These are phyloP conservation scores for Channa argus DNA, from an alignment of 2,113 vertebrate genomes.

Conservation along the genomic window DNA sequence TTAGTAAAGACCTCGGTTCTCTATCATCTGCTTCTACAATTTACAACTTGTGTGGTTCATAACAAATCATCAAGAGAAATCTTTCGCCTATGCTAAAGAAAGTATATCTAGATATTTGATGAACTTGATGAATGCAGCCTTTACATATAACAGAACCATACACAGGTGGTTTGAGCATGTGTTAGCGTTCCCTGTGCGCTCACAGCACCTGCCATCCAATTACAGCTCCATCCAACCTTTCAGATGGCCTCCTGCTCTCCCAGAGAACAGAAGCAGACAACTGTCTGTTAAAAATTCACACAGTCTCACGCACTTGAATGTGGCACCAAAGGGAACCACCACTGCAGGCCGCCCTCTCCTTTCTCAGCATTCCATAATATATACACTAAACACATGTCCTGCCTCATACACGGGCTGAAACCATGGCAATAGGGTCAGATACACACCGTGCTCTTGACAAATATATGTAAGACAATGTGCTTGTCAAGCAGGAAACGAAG, in stretches of 20 bases:
- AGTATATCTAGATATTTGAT: background rate
- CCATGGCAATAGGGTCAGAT: slow-evolving; percentile 76
- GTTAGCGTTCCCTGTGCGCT: slow-evolving; percentile 22
- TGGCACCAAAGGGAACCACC: slow-evolving; percentile 58
- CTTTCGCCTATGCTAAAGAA: background rate
- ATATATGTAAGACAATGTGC: slow-evolving; percentile 71
- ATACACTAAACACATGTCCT: slow-evolving; percentile 73
- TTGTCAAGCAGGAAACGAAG: slow-evolving; percentile 58
- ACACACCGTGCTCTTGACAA: slow-evolving; percentile 77
- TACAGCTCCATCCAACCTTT: slow-evolving; percentile 44
- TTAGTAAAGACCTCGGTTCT: background rate
- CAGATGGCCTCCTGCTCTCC: slow-evolving; percentile 38
- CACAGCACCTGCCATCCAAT: slow-evolving; percentile 62
- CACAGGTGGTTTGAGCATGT: slow-evolving; percentile 23
- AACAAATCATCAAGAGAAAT: background rate
- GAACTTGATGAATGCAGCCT: background rate
- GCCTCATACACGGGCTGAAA: slow-evolving; percentile 51
- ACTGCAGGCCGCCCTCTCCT: slow-evolving; percentile 57
- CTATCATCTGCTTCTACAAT: background rate
- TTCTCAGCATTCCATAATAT: slow-evolving; percentile 65
- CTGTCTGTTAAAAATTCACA: slow-evolving; percentile 41
- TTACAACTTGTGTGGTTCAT: background rate
- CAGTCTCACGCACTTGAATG: slow-evolving; percentile 57
- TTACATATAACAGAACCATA: slow-evolving; percentile 8
- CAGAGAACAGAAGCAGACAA: slow-evolving; percentile 35